phyloP scores from a whole-genome alignment of 1,140 invertebrate genomes.

The Phocides pigmalion region DNA sequence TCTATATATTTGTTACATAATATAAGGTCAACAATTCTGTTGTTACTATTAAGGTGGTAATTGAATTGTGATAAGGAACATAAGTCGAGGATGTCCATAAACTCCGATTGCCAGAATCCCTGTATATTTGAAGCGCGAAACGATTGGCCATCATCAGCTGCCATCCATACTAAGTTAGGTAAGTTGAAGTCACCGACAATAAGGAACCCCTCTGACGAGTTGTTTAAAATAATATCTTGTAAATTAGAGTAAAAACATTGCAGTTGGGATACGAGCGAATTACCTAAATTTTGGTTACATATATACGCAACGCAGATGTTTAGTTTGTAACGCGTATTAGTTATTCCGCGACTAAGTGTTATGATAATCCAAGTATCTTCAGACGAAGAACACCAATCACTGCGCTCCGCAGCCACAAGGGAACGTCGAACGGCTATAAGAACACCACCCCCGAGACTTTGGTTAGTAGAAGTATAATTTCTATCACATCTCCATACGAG shows the following conservation, averaged over 20 bases:
- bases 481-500: not conserved
- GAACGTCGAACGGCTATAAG: too few species aligned
- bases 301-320: too few species aligned
- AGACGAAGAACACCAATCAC: too few species aligned
- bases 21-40: slow-evolving; percentile 18
- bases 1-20: slow-evolving; percentile 1
- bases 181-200: not conserved
- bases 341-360: too few species aligned
- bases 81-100: not conserved
- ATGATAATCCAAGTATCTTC: too few species aligned
- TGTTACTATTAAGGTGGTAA: not conserved
- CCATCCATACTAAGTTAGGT: not conserved
- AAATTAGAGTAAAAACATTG: not conserved
- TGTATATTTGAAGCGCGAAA: not conserved
- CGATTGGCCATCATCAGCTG: not conserved
- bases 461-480: too few species aligned
- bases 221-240: not conserved
- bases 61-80: slow-evolving; percentile 9
- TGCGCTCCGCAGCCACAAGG: too few species aligned
- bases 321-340: too few species aligned
- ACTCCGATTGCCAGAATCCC: not conserved
- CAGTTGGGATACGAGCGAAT: too few species aligned
- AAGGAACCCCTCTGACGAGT: not conserved
- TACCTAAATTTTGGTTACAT: too few species aligned
- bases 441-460: too few species aligned